phyloP scores from a whole-genome alignment of 1,140 invertebrate genomes.

The Eueides isabella region DNA sequence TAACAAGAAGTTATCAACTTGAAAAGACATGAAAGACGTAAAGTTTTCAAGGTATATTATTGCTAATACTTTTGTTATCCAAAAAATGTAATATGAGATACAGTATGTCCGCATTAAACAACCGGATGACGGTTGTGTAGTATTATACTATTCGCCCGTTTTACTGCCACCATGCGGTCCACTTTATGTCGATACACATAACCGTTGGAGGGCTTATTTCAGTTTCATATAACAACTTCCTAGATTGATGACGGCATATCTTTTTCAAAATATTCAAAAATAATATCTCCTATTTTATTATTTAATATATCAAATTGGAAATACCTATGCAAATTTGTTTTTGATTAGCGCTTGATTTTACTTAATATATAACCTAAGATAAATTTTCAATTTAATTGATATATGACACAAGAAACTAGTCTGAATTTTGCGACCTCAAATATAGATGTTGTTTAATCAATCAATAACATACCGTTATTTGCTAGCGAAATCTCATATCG shows the following conservation, averaged over 20 bases:
- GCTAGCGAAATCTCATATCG: conserved; percentile 40
- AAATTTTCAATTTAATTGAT: conserved; percentile 4
- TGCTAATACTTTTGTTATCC: neutral
- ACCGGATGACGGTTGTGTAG: neutral
- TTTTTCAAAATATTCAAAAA: neutral
- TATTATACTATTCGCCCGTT: conserved; percentile 28
- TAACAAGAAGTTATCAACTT: neutral
- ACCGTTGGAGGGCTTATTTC: conserved; percentile 35
- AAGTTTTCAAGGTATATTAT: neutral
- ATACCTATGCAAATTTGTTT: too few species aligned
- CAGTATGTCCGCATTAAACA: neutral
- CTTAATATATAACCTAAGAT: neutral
- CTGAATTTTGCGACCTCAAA: conserved; percentile 32
- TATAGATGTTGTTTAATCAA: conserved; percentile 37
- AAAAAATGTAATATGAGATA: neutral
- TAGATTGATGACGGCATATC: neutral
- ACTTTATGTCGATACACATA: conserved; percentile 32
- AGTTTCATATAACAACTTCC: conserved; percentile 27
- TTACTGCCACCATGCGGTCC: conserved; percentile 36
- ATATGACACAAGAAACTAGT: conserved; percentile 25
- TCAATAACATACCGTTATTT: conserved; percentile 40
- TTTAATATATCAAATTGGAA: too few species aligned
- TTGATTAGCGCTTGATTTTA: too few species aligned
- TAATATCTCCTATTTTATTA: too few species aligned
- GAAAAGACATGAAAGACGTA: neutral